Evolutionary conservation across 2,888 invertebrate species (phyloP), one percentile per base, ranked within the genome.

Genomic region (Aplocera efformata): DNA sequence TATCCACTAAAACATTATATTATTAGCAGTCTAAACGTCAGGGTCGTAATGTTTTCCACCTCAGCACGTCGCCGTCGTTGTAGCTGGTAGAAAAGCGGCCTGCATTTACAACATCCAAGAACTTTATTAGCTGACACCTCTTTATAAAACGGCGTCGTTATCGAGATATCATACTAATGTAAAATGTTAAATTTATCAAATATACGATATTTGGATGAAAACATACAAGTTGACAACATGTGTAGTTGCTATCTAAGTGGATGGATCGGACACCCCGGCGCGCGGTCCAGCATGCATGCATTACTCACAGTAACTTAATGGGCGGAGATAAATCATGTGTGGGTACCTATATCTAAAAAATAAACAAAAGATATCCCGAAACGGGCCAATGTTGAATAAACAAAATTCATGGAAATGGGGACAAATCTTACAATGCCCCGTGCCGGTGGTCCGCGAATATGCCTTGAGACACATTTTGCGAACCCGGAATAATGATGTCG

Each of bases 141-240:
- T 48, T 58, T 70, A 73, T 72, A 75, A 76, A 79, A 74, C 67
- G 59, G 65, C 55, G 69, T 79, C 74, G 79, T 78, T 77, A 81
- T 78, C 79, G 72, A 65, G 69, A 76, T 80, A 77, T 75, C 75
- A 77, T 72, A 79, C 75, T 80, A 80, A 83, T 83, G 67, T 77
- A 67, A 71, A 74, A 79, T 74, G 78, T 78, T 60, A 71, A 79
- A 82, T 82, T 80, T 81, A 82, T 83, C 79, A 81, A 78, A 81
- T 72, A 70, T 74, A 72, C 61, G 67, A 65, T 80, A 83, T 84
- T 86, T 73, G 82, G 80, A 84, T 83, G 82, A 84, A 85, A 84
- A 81, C 79, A 72, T 85, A 86, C 86, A 85, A 86, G 81, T 83
- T 83, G 86, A 85, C 83, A 86, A 86, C 86, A 86, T 72, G 79